Base-by-base conservation (phyloP, 2,797 vertebrate genomes). In the Clamator glandarius region DNA sequence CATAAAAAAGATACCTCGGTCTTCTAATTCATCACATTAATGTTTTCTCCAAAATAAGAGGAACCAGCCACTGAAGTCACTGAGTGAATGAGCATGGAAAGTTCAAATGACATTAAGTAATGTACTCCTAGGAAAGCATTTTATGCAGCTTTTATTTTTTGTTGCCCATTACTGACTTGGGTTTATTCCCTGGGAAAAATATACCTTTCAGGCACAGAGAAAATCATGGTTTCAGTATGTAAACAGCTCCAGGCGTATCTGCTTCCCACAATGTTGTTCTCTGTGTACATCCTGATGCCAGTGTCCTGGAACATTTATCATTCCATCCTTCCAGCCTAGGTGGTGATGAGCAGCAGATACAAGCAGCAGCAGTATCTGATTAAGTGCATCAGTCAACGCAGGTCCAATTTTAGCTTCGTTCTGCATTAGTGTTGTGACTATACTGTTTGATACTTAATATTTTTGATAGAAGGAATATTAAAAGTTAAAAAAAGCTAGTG, bases 381-480 rank as follows among this genome's bases (percentile, higher is more conserved):
- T 83, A 78, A 88, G 66, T 72, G n/a, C 69, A 58, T 84, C 66
- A 35, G 61, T 83, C 66, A 86, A 25, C 86, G 42, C 9, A 81
- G 58, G 69, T 70, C 84, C 28, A 16, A 0, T 81, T 94, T 84
- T 62, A 90, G 42, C 58, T 90, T 88, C 26, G 16, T 75, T 86
- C 63, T 84, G 8, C 29, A 7, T 70, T 77, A 16, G 33, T 75
- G 26, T 12, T 90, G 44, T 57, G 46, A 36, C 31, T 90, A 36
- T 29, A 11, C 24, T 83, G 26, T 44, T 92, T 73, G 72, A 57
- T 77, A 64, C 12, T 29, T 50, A 7, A 0, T 61, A 51, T 41
- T 91, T 91, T 54, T 88, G 88, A 86, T 73, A 84, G 54, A 41
- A 68, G 82, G 80, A 92, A 77, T 89, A 82, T 69, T 73, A 39